Percentiles rank a stretch among this genome's conserved stretches.
Conservation (phyloP, 1,140 invertebrate genomes). For the Nebria ingens region DNA sequence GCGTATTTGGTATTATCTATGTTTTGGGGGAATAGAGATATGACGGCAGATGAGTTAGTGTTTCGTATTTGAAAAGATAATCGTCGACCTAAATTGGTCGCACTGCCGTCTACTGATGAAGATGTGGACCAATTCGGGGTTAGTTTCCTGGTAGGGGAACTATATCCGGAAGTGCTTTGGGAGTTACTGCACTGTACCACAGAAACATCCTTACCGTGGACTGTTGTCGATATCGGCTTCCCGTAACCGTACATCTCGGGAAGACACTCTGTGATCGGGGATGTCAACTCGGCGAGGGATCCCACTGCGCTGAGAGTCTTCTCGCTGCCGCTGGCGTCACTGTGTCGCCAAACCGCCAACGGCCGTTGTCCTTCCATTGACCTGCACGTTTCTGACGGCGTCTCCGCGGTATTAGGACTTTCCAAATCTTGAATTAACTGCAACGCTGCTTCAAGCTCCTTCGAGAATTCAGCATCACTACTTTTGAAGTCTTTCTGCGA, state of each 20-base stretch:
- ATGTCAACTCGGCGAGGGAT: constrained; percentile 29
- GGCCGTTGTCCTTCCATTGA: constrained; percentile 17
- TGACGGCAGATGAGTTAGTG: constrained; percentile 30
- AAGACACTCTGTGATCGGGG: constrained; percentile 26
- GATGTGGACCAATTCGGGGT: constrained; percentile 32
- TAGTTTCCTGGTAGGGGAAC: constrained; percentile 30
- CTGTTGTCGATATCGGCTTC: constrained; percentile 13
- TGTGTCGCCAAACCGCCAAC: constrained; percentile 26
- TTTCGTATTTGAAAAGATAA: constrained; percentile 31
- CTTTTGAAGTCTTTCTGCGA: constrained; percentile 25
- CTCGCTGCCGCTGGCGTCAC: constrained; percentile 30
- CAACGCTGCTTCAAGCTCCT: constrained; percentile 37
- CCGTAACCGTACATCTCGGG: constrained; percentile 25
- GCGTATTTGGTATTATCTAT: too few relatives aligned
- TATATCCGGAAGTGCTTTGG: constrained; percentile 37
- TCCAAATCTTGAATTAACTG: constrained; percentile 40
- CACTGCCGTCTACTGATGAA: constrained; percentile 31
- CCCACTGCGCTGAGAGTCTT: constrained; percentile 33
- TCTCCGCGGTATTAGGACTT: constrained; percentile 36
- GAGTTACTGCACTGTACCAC: constrained; percentile 29
- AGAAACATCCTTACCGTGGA: constrained; percentile 30
- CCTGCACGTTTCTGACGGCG: constrained; percentile 30
- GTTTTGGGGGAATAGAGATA: constrained; percentile 26
- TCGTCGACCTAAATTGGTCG: constrained; percentile 26
- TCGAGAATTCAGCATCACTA: constrained; percentile 37